phyloP scores from a whole-genome alignment of 53 echinoderm and acorn worm species.

The Antedon mediterranea region DNA sequence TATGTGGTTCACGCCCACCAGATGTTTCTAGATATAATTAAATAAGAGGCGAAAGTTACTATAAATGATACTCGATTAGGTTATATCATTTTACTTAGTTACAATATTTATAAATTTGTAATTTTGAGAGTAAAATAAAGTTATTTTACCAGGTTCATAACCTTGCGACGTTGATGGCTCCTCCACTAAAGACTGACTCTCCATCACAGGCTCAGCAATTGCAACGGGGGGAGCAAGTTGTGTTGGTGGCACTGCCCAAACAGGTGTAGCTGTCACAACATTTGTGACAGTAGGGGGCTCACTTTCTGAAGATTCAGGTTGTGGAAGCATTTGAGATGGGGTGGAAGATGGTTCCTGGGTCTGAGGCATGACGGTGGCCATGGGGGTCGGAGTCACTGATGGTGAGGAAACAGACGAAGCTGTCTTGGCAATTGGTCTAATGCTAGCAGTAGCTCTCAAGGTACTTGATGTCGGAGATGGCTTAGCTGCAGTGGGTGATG shows the following conservation, averaged over 20 bases:
- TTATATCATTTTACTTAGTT: too few species aligned
- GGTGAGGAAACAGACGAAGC: conserved; percentile 32
- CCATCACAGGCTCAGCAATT: conserved; percentile 6
- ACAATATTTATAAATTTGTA: too few species aligned
- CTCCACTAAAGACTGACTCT: neutral
- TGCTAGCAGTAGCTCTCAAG: conserved; percentile 66
- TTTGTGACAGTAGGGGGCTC: conserved; percentile 32
- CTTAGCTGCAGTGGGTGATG: conserved; percentile 56
- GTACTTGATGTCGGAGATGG: conserved; percentile 32
- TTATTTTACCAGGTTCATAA: neutral
- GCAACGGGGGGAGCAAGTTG: conserved; percentile 60
- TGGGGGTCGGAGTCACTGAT: conserved; percentile 49
- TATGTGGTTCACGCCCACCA: neutral
- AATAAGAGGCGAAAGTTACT: too few species aligned
- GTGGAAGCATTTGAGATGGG: conserved; percentile 17
- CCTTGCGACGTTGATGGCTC: conserved; percentile 20
- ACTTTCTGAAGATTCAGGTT: conserved; percentile 8
- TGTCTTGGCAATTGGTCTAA: conserved; percentile 88
- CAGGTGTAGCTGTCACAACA: conserved; percentile 61
- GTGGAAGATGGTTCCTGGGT: conserved; percentile 25
- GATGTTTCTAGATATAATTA: neutral
- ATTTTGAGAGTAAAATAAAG: too few species aligned
- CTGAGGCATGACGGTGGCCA: conserved; percentile 98
- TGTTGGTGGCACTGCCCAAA: conserved; percentile 87
- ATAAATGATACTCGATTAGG: too few species aligned